Evolutionary conservation across 2,888 invertebrate genomes (phyloP).

Genomic region (Antitype chi): DNA sequence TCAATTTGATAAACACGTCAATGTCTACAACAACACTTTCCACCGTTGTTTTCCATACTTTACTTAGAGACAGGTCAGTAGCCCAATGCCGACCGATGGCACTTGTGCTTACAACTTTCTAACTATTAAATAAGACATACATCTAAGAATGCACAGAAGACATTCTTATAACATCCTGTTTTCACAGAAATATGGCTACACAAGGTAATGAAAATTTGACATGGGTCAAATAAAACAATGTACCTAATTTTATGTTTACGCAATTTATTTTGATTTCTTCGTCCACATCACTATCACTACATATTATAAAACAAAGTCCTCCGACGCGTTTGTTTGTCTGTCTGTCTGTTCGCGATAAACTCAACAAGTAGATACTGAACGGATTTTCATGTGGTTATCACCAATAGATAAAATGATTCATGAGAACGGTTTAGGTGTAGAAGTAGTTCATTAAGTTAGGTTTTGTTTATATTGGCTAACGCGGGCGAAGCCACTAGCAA

Average conservation of each 20-base stretch:
- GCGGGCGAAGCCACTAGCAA: too few species aligned
- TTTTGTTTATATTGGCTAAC: too few species aligned
- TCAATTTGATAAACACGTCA: neutral
- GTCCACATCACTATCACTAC: neutral
- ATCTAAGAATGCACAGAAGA: neutral
- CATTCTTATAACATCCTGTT: neutral
- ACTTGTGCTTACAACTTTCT: slow-evolving; percentile 32
- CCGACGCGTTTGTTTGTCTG: too few species aligned
- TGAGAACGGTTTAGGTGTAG: too few species aligned
- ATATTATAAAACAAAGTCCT: too few species aligned
- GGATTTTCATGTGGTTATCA: too few species aligned
- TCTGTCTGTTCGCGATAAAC: too few species aligned
- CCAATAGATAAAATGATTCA: too few species aligned
- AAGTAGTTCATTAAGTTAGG: too few species aligned
- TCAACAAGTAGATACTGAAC: too few species aligned
- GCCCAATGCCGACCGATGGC: slow-evolving; percentile 27
- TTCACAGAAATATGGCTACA: neutral
- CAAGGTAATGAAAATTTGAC: neutral
- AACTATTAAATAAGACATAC: slow-evolving; percentile 26
- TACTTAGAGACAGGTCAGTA: slow-evolving; percentile 24
- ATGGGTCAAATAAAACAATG: neutral
- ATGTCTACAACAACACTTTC: neutral
- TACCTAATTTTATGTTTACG: neutral
- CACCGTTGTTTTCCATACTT: neutral
- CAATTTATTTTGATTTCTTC: neutral